These are phyloP conservation scores for Myodes glareolus DNA, from an alignment of 2,113 vertebrate species.

Conservation along the genomic window DNA sequence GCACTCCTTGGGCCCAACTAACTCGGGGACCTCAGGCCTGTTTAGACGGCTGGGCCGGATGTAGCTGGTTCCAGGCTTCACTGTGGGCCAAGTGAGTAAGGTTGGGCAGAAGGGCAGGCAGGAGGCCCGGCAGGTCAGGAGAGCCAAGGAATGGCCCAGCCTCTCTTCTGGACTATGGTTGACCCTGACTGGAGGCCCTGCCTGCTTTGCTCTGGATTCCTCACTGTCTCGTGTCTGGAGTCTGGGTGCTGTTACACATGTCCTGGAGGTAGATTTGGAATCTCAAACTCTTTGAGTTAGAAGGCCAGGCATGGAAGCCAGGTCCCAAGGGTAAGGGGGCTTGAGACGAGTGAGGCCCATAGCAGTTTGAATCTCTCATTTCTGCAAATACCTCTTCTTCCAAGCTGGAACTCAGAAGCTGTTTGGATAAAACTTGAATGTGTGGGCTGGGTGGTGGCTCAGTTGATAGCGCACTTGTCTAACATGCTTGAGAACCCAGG, in stretches of 20 bases:
- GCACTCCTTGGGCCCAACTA: slow-evolving; percentile 59
- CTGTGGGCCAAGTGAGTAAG: slow-evolving; percentile 55
- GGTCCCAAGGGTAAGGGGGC: neutral
- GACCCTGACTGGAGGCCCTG: neutral
- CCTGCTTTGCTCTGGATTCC: neutral
- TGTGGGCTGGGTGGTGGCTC: neutral
- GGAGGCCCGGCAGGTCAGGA: neutral
- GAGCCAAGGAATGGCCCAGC: neutral
- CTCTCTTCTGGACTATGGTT: neutral
- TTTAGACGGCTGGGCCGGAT: slow-evolving; percentile 77
- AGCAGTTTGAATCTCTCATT: neutral
- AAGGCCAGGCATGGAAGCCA: neutral
- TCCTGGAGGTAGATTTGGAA: neutral
- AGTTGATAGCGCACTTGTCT: no score
- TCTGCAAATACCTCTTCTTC: neutral
- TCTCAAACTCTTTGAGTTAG: neutral
- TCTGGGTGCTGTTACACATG: neutral
- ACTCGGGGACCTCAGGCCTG: slow-evolving; percentile 62
- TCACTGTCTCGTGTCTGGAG: neutral
- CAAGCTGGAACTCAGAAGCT: neutral
- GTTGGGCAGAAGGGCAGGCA: slow-evolving; percentile 2
- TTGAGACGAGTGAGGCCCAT: neutral
- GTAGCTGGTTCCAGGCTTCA: slow-evolving; percentile 38
- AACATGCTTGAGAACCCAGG: neutral
- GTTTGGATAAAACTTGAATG: neutral